A percentile compares a stretch with the other conserved stretches of the same genome.
phyloP scores from a whole-genome alignment of 2,113 vertebrate genomes.

The Labrus mixtus region DNA sequence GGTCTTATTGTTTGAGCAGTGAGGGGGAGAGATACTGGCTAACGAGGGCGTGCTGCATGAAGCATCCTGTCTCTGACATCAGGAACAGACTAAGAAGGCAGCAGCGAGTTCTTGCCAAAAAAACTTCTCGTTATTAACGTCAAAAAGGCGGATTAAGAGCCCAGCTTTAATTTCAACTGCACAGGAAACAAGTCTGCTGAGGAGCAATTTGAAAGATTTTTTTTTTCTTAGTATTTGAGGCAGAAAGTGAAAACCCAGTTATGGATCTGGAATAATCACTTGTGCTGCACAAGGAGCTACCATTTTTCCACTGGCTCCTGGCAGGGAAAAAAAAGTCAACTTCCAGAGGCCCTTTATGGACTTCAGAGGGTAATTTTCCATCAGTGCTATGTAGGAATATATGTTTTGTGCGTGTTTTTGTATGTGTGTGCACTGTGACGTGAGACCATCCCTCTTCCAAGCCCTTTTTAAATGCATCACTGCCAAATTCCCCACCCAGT shows the following conservation, averaged over 20 bases:
- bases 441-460: neutral
- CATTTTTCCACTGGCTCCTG: slow-evolving; percentile 60
- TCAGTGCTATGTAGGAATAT: slow-evolving; percentile 6
- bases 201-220: slow-evolving; percentile 12
- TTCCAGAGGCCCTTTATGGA: slow-evolving; percentile 47
- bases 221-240: neutral
- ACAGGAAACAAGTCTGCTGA: slow-evolving; percentile 24
- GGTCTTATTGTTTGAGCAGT: slow-evolving; percentile 42
- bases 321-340: slow-evolving; percentile 32
- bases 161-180: slow-evolving; percentile 19
- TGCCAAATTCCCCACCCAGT: slow-evolving; percentile 68
- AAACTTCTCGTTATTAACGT: slow-evolving; percentile 13
- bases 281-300: slow-evolving; percentile 28
- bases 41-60: slow-evolving; percentile 54
- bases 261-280: slow-evolving; percentile 55
- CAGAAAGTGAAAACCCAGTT: slow-evolving; percentile 41
- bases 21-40: slow-evolving; percentile 38
- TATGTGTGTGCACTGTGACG: neutral
- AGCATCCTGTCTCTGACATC: slow-evolving; percentile 52
- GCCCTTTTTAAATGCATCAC: slow-evolving; percentile 10
- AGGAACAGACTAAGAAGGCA: slow-evolving; percentile 19
- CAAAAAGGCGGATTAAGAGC: slow-evolving; percentile 11
- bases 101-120: slow-evolving; percentile 4
- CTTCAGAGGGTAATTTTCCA: slow-evolving; percentile 50
- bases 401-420: slow-evolving; percentile 10